These are phyloP conservation scores for Indri indri DNA, from an alignment of 2,113 vertebrate species.

Conservation along the genomic window DNA sequence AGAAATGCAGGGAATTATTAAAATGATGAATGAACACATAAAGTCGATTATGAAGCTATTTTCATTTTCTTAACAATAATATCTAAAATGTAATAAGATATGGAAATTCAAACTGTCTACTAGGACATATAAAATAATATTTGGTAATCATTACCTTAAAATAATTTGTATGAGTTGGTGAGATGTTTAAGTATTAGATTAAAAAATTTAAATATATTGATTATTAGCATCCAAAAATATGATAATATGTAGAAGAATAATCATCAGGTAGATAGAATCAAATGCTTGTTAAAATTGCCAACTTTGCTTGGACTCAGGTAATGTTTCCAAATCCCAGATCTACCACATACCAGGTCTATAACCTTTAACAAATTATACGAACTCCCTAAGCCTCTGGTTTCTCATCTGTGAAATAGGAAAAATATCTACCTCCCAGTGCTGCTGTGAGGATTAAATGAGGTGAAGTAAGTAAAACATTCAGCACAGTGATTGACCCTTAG, in stretches of 20 bases:
- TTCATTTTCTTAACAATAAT: constrained; percentile 51
- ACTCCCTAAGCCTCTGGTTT: not conserved
- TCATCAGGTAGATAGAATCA: not conserved
- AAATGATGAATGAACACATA: constrained; percentile 46
- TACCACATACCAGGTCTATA: not conserved
- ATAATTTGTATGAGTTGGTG: not conserved
- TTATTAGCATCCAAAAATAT: not conserved
- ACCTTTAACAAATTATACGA: not conserved
- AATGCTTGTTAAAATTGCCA: not conserved
- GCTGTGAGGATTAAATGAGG: not conserved
- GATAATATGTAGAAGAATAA: not conserved
- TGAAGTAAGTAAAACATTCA: not conserved
- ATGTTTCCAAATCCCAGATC: not conserved
- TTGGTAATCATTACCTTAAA: not conserved
- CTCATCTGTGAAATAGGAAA: not conserved
- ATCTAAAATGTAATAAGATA: not conserved
- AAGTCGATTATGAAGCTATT: constrained; percentile 1
- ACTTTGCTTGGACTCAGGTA: not conserved
- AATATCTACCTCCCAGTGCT: not conserved
- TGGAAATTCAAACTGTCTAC: not conserved
- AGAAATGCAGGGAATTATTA: not conserved
- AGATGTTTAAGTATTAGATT: not conserved
- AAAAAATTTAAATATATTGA: not conserved
- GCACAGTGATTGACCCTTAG: not conserved
- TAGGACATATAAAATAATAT: not conserved